Base-by-base conservation (phyloP, 2,113 vertebrate genomes). In the Lepus timidus region DNA sequence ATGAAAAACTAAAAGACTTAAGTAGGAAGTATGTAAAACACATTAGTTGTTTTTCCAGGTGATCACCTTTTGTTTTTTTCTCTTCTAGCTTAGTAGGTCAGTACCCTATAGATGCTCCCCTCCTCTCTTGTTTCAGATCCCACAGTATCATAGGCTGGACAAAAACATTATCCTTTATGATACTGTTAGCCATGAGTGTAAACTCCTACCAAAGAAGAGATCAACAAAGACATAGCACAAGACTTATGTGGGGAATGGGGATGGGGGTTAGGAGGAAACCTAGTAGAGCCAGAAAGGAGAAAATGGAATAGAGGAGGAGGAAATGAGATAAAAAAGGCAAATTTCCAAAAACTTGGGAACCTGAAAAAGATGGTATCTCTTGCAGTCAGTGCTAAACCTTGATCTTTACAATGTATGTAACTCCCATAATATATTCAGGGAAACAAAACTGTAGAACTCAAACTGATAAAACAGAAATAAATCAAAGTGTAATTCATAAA, bases 391-490 rank as follows among this genome's bases (percentile, higher is more conserved):
- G n/a, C 58, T 52, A 6, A 88, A 76, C 74, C 78, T 93, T 79
- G 65, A 74, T 90, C 74, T 58, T 94, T 83, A 90, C 39, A 62
- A 52, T 8, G 13, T 36, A 67, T 65, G 33, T 9, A 39, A 65
- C 23, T 44, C 33, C 49, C 36, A 23, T 36, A 83, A 71, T 44
- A 58, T 16, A 70, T 13, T 88, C 22, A 62, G 27, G 29, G 16
- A 80, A 6, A 80, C 14, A 80, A 82, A 85, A 74, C 65, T 84
- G 33, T 79, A 91, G 88, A 90, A 95, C 58, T 0, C 36, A 71
- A n/a, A 85, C 51, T 79, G 70, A 86, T 49, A 25, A 94, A 97
- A 78, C 19, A 80, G 62, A 86, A 91, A 90, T 31, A 82, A 90
- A 12, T 86, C 39, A 82, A 58, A 58, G 58, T 65, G 64, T 55